Conservation (phyloP, 2,113 vertebrate species). For the Leiothrix lutea region DNA sequence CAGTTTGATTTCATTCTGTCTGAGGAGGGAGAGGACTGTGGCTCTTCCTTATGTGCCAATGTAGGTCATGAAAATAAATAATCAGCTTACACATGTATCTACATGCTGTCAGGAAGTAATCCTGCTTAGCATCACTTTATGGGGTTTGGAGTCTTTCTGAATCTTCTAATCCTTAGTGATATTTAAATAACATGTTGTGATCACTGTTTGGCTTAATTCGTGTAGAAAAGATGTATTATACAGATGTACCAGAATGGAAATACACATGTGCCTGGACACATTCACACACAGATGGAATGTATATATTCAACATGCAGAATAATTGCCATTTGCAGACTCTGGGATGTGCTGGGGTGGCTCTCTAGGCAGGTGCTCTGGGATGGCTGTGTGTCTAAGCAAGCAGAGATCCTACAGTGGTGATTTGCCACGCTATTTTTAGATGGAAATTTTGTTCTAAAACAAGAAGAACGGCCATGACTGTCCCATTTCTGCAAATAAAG, state of each 20-base stretch:
- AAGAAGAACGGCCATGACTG: not conserved
- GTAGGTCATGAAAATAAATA: conserved; percentile 65
- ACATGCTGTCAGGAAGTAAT: conserved; percentile 61
- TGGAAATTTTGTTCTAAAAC: not conserved
- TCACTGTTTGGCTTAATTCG: conserved; percentile 33
- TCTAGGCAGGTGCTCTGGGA: not conserved
- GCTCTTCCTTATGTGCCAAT: conserved; percentile 47
- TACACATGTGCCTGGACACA: not conserved
- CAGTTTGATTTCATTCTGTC: conserved; percentile 41
- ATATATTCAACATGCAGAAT: not conserved
- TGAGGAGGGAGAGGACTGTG: not conserved
- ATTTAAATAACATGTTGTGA: conserved; percentile 58
- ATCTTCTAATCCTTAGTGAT: conserved; percentile 50
- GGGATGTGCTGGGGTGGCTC: not conserved
- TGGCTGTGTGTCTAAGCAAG: not conserved
- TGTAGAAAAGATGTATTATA: conserved; percentile 1
- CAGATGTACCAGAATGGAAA: not conserved
- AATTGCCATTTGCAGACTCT: not conserved
- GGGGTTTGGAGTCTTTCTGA: conserved; percentile 59
- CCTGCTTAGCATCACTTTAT: conserved; percentile 69
- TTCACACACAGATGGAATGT: not conserved
- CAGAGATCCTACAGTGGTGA: not conserved
- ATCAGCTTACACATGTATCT: conserved; percentile 67
- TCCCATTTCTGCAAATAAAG: not conserved
- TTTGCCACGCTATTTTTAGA: not conserved